phyloP scores from a whole-genome alignment of 1,140 invertebrate genomes.

The Pachyrhynchus sulphureomaculatus region DNA sequence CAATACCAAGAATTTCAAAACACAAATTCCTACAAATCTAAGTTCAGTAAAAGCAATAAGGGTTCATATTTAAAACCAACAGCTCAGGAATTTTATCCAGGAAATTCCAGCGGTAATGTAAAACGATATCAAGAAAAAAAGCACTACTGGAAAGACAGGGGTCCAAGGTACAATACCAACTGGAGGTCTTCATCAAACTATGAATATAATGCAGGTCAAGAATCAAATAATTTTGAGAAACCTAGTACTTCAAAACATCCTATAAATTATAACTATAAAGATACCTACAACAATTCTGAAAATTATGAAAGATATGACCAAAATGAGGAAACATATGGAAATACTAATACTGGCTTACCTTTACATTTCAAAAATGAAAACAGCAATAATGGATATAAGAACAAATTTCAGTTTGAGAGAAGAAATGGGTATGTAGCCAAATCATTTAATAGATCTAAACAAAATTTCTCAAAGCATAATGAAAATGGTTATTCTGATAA shows the following conservation, averaged over 20 bases:
- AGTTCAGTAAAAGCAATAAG: neutral
- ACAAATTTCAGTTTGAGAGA: neutral
- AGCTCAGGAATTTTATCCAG: conserved; percentile 15
- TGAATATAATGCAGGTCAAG: neutral
- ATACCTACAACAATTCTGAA: too few relatives aligned
- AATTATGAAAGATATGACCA: neutral
- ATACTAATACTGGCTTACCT: neutral
- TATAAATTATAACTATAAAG: neutral
- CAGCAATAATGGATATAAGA: conserved; percentile 2
- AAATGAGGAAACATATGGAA: neutral
- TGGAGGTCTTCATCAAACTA: neutral
- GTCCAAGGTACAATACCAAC: neutral
- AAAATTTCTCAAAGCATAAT: neutral
- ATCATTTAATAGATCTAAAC: neutral
- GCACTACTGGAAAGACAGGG: neutral
- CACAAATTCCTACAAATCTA: neutral
- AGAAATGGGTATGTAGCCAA: neutral
- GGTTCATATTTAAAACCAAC: conserved; percentile 1
- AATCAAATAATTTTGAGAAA: neutral
- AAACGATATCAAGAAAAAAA: neutral
- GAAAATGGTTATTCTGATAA: neutral
- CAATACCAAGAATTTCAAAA: neutral
- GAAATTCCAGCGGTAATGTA: neutral
- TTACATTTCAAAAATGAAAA: neutral
- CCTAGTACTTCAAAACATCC: neutral